phyloP scores from a whole-genome alignment of 1,140 invertebrate species.

The Lithobius niger region DNA sequence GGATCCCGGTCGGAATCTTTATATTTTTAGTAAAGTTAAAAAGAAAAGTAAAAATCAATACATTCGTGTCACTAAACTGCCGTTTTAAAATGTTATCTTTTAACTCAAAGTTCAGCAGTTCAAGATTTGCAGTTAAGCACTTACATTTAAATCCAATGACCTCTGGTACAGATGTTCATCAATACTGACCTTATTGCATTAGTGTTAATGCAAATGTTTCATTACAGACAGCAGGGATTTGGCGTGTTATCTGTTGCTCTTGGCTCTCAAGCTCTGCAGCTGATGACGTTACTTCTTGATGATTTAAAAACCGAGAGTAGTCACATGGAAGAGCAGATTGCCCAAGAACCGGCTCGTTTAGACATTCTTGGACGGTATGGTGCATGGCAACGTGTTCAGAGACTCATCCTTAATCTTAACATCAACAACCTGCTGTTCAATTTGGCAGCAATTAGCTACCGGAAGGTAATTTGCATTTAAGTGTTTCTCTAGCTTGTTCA shows the following conservation, averaged over 20 bases:
- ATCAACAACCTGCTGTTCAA: slow-evolving; percentile 70
- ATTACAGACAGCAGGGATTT: slow-evolving; percentile 55
- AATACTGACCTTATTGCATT: too few species aligned
- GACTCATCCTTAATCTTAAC: slow-evolving; percentile 48
- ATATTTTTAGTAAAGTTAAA: too few species aligned
- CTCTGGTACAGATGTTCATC: too few species aligned
- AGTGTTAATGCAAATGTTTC: too few species aligned
- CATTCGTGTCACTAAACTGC: too few species aligned
- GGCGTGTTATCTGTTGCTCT: slow-evolving; percentile 67
- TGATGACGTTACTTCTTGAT: slow-evolving; percentile 49
- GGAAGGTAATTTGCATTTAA: slow-evolving; percentile 59
- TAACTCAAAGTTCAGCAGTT: too few species aligned
- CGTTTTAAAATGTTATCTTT: too few species aligned
- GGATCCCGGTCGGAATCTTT: too few species aligned
- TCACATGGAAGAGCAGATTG: not conserved
- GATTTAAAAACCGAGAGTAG: slow-evolving; percentile 47
- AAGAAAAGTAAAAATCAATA: too few species aligned
- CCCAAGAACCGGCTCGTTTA: slow-evolving; percentile 38
- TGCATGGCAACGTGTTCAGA: slow-evolving; percentile 50
- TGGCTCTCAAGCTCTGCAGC: slow-evolving; percentile 52
- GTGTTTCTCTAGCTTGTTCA: too few species aligned
- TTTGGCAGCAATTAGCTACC: slow-evolving; percentile 71
- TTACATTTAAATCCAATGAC: too few species aligned
- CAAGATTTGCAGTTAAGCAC: too few species aligned
- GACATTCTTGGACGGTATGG: slow-evolving; percentile 43